These are phyloP conservation scores for Torymus texanus DNA, from an alignment of 2,888 invertebrate species.

Conservation along the genomic window DNA sequence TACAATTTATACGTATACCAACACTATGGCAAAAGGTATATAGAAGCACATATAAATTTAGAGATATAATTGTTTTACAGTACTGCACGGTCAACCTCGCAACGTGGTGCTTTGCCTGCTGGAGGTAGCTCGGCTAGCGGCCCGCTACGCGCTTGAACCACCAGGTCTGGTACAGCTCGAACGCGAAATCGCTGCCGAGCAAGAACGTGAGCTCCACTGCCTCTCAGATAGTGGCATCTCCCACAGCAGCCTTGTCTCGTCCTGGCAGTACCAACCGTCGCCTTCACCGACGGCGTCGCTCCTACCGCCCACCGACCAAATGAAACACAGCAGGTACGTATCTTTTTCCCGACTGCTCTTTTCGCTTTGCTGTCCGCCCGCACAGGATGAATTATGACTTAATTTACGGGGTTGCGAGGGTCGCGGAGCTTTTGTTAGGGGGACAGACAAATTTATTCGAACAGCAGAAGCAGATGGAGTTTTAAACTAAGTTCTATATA, in stretches of 20 bases:
- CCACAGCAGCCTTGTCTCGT: conserved; percentile 76
- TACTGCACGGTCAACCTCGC: conserved; percentile 88
- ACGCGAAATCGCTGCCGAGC: conserved; percentile 89
- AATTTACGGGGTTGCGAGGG: conserved; percentile 2
- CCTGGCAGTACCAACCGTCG: conserved; percentile 82
- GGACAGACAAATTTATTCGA: neutral
- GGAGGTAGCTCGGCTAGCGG: conserved; percentile 89
- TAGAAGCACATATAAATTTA: neutral
- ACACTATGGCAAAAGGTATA: neutral
- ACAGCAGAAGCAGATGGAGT: neutral
- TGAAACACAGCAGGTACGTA: conserved; percentile 77
- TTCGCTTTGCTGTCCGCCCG: neutral
- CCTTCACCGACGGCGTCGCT: conserved; percentile 74
- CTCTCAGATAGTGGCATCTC: conserved; percentile 79
- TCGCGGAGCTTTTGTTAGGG: neutral
- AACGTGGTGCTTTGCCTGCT: conserved; percentile 90
- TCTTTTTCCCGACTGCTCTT: neutral
- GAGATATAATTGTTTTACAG: conserved; percentile 72
- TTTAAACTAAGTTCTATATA: too few relatives aligned
- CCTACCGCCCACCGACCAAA: conserved; percentile 74
- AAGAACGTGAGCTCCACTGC: conserved; percentile 80
- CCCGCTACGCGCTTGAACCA: conserved; percentile 86
- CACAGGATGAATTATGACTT: conserved; percentile 19
- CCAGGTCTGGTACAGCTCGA: conserved; percentile 89
- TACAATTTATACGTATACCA: too few relatives aligned